Percentiles rank a stretch among this genome's conserved stretches.
Conservation (phyloP, 2,797 vertebrate species). For the Sciurus vulgaris region DNA sequence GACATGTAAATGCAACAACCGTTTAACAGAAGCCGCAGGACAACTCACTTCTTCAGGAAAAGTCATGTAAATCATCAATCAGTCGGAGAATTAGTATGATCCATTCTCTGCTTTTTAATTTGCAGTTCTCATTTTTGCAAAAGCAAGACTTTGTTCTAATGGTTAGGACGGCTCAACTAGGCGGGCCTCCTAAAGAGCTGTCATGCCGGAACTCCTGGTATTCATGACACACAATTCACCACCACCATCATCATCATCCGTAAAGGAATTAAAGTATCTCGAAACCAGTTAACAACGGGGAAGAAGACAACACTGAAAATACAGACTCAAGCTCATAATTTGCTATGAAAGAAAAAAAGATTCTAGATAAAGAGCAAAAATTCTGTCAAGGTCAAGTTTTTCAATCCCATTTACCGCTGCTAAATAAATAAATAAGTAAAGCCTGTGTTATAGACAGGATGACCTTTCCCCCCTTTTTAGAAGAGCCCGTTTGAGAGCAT, state of each 20-base stretch:
- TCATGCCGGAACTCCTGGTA: neutral
- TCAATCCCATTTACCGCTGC: neutral
- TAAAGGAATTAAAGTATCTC: neutral
- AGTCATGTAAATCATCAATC: neutral
- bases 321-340: neutral
- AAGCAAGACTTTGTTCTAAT: neutral
- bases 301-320: neutral
- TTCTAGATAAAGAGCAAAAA: neutral
- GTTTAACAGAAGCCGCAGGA: constrained; percentile 16
- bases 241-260: too few species aligned
- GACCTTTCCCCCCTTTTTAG: neutral
- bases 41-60: constrained; percentile 54
- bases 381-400: constrained; percentile 70
- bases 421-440: neutral
- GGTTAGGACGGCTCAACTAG: neutral
- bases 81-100: neutral
- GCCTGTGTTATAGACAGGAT: neutral
- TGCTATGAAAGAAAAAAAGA: neutral
- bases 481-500: neutral
- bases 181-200: neutral
- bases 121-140: neutral
- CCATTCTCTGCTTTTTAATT: neutral
- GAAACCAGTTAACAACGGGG: constrained; percentile 43
- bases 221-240: neutral
- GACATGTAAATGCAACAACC: constrained; percentile 4